Evolutionary conservation across 2,888 invertebrate genomes (phyloP), one percentile per base, ranked within the genome.

Genomic region (Halocaridina rubra): DNA sequence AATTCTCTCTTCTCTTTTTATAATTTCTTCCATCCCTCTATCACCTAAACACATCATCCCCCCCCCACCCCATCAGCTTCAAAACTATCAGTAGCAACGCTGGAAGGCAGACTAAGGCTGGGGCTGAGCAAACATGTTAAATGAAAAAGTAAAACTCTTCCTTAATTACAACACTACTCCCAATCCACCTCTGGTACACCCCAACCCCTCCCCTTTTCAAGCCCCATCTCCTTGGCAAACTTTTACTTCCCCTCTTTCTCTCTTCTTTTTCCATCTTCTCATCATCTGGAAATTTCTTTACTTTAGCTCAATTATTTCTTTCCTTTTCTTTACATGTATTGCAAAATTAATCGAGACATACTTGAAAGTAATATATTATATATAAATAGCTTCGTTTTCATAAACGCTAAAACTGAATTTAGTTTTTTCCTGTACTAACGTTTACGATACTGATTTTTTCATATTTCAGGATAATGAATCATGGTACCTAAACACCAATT

Each of bases 121-220:
- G 72, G 76, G 59, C 59, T 82, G 59, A 33, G 71, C 76, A 77
- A 82, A 82, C 82, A 82, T 30, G 67, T 71, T 77, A 82, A 82
- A 77, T 82, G 82, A 71, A 77, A 82, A 77, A 82, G 82, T 77
- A 76, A 77, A 82, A 71, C 75, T 82, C 77, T 77, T 82, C 57
- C 77, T 82, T 82, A 82, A 82, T 82, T 82, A 82, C 82, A 46
- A 82, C 77, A 75, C 80, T 46, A 57, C 69, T 57, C 69, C 53
- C 27, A 30, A n/a, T 30, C 39, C 46, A 16, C 30, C 67, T 67
- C 53, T 22, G 19, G 24, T 53, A 29, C 30, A 46, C 22, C 7
- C n/a, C 76, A 19, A 22, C 16, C 46, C 33, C 39, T 3, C 78
- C 24, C n/a, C 30, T 19, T 57, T 57, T 71, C 80, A 22, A 16